These are phyloP conservation scores for Masticophis lateralis DNA, from an alignment of 2,797 vertebrate genomes.

Conservation along the genomic window DNA sequence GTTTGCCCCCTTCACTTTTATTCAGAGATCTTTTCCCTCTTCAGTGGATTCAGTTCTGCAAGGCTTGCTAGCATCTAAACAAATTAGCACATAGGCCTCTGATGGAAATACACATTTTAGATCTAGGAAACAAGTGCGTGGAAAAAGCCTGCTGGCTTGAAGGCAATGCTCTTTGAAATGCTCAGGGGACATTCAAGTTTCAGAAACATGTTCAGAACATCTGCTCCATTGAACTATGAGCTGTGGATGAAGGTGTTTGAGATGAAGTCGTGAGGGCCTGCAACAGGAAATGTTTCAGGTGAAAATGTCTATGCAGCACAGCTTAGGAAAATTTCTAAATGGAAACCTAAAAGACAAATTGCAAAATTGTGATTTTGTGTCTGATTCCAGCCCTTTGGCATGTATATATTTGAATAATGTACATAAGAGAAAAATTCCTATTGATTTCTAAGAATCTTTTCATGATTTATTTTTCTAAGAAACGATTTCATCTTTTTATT, in stretches of 20 bases:
- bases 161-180: slow-evolving; percentile 38
- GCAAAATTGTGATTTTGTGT: not conserved
- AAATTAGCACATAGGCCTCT: slow-evolving; percentile 30
- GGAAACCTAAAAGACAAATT: slow-evolving; percentile 1
- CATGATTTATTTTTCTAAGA: not conserved
- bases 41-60: not conserved
- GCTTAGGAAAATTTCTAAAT: not conserved
- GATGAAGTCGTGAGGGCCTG: not conserved
- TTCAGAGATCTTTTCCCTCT: not conserved
- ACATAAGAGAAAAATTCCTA: not conserved
- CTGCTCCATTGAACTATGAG: slow-evolving; percentile 16
- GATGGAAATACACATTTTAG: slow-evolving; percentile 17
- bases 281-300: not conserved
- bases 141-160: slow-evolving; percentile 23
- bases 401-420: not conserved
- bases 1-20: not conserved
- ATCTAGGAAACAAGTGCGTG: not conserved
- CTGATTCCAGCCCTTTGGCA: slow-evolving; percentile 2
- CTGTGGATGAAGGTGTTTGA: slow-evolving; percentile 18
- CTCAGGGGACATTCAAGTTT: slow-evolving; percentile 16
- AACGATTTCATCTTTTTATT: not conserved
- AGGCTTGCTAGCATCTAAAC: slow-evolving; percentile 22
- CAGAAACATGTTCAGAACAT: slow-evolving; percentile 15
- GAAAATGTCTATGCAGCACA: not conserved
- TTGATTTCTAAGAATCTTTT: not conserved